Conservation (phyloP, 2,113 vertebrate genomes). For the Scartelaos histophorus region DNA sequence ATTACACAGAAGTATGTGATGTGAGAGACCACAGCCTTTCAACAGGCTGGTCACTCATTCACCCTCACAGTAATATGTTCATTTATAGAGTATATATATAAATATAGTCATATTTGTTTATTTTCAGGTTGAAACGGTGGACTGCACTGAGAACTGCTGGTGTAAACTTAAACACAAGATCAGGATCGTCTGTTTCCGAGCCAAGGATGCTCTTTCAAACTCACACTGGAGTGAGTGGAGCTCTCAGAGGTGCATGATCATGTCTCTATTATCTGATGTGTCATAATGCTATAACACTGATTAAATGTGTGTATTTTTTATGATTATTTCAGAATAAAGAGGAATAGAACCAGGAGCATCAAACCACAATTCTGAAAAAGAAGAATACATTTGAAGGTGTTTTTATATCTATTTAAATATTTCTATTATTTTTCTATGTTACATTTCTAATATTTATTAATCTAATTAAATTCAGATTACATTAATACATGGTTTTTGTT, state of each 20-base stretch:
- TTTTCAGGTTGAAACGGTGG: conserved; percentile 23
- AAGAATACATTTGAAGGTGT: background rate
- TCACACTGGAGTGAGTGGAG: conserved; percentile 76
- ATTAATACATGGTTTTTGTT: background rate
- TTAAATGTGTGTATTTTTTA: background rate
- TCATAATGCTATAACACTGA: background rate
- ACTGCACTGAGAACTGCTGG: conserved; percentile 39
- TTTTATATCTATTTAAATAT: background rate
- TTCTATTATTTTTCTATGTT: no score
- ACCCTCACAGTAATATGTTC: no score
- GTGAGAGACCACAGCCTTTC: no score
- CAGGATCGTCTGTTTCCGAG: conserved; percentile 61
- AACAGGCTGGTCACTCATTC: no score
- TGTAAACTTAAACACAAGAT: conserved; percentile 40
- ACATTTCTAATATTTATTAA: no score
- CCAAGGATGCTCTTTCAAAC: conserved; percentile 62
- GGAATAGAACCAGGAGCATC: background rate
- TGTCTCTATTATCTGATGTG: background rate
- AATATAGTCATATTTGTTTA: background rate
- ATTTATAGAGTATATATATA: no score
- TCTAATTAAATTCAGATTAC: no score
- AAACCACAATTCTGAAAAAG: background rate
- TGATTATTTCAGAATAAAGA: background rate
- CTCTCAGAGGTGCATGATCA: conserved; percentile 51
- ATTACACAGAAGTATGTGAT: no score